Conservation (phyloP, 2,888 invertebrate genomes). For the Drosophila melanocephala region DNA sequence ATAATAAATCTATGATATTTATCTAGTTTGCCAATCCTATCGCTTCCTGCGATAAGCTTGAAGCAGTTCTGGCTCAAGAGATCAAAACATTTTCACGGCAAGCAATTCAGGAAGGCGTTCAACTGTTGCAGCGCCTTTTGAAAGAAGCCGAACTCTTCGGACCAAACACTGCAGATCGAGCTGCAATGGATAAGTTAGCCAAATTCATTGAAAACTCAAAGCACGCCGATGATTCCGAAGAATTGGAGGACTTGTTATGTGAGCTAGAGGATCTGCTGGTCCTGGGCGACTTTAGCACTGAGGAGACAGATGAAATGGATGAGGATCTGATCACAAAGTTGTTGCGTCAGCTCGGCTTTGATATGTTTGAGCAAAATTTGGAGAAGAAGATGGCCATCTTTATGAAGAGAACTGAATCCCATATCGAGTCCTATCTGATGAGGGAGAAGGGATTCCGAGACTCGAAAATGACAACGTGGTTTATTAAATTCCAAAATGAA, state of each 20-base stretch:
- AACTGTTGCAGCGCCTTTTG: slow-evolving; percentile 42
- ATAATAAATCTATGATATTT: neutral
- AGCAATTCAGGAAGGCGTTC: slow-evolving; percentile 19
- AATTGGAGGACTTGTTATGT: slow-evolving; percentile 20
- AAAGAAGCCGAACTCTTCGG: slow-evolving; percentile 34
- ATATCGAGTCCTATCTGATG: slow-evolving; percentile 36
- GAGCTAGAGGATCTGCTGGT: slow-evolving; percentile 33
- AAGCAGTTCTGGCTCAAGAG: slow-evolving; percentile 36
- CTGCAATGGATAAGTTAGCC: slow-evolving; percentile 5
- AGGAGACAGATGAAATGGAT: slow-evolving; percentile 12
- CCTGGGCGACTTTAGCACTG: slow-evolving; percentile 7
- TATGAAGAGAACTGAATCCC: slow-evolving; percentile 32
- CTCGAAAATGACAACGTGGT: slow-evolving; percentile 23
- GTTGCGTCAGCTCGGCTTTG: slow-evolving; percentile 33
- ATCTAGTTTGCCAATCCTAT: slow-evolving; percentile 40
- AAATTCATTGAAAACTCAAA: slow-evolving; percentile 21
- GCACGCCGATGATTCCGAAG: slow-evolving; percentile 21
- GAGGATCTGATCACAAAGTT: slow-evolving; percentile 20
- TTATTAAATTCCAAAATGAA: slow-evolving; percentile 31
- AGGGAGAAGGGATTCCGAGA: slow-evolving; percentile 6
- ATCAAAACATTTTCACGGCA: slow-evolving; percentile 22
- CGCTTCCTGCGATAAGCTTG: slow-evolving; percentile 33
- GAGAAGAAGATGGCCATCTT: slow-evolving; percentile 11
- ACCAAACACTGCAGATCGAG: slow-evolving; percentile 11
- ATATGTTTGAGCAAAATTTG: slow-evolving; percentile 23